Evolutionary conservation across 2,797 vertebrate species (phyloP).

Genomic region (Cercopithecus neglectus): DNA sequence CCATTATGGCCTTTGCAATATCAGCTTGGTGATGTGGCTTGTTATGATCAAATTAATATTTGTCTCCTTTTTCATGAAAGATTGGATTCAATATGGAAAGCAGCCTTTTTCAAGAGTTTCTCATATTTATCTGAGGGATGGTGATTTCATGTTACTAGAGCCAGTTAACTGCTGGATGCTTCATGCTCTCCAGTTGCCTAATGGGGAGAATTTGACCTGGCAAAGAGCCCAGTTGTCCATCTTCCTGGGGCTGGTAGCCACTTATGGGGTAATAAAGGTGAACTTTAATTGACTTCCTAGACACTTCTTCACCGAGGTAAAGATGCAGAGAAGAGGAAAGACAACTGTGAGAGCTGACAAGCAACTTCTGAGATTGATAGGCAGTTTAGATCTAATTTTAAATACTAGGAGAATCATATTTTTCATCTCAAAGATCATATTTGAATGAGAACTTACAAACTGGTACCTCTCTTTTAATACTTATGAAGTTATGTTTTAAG

Average conservation of each 20-base stretch:
- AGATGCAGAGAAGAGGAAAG: background rate
- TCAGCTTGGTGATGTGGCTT: background rate
- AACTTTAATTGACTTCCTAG: constrained; percentile 61
- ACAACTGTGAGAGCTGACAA: background rate
- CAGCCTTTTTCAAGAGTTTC: constrained; percentile 40
- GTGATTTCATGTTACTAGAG: constrained; percentile 55
- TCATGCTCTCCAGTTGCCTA: constrained; percentile 15
- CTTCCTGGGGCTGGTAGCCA: constrained; percentile 58
- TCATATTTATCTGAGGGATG: constrained; percentile 1
- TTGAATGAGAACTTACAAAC: constrained; percentile 34
- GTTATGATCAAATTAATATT: background rate
- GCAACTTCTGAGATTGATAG: constrained; percentile 13
- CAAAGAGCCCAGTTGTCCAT: constrained; percentile 48
- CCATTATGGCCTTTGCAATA: background rate
- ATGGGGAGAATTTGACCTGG: constrained; percentile 57
- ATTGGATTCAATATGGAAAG: background rate
- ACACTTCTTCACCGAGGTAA: constrained; percentile 9
- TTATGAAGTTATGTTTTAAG: constrained; percentile 36
- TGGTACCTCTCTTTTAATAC: constrained; percentile 38
- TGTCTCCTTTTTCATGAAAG: constrained; percentile 33
- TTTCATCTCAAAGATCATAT: constrained; percentile 1
- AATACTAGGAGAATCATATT: constrained; percentile 50
- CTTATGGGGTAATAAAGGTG: background rate
- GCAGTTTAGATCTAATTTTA: constrained; percentile 36
- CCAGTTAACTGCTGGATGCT: constrained; percentile 48